Percentiles rank a stretch among this genome's conserved stretches.
Conservation (phyloP, 2,113 vertebrate species). For the Gallinago media region DNA sequence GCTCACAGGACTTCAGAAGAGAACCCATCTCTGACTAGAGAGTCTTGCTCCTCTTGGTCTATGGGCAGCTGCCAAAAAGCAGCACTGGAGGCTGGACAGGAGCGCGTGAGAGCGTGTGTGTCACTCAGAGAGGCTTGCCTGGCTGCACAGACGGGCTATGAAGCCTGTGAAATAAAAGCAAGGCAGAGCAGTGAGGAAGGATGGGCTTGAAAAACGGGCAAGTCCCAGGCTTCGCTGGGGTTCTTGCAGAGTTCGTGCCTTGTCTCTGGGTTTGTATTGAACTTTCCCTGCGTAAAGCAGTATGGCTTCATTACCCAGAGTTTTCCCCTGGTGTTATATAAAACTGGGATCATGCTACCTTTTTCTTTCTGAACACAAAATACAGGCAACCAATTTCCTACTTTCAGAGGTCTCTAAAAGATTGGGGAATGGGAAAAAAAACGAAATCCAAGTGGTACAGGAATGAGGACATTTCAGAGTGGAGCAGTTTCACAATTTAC, state of each 20-base stretch:
- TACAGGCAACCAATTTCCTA: rapidly evolving
- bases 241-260: not conserved
- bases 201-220: not conserved
- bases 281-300: not conserved
- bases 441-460: not conserved
- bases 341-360: not conserved
- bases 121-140: not conserved
- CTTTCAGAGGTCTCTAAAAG: not conserved
- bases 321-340: not conserved
- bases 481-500: not conserved
- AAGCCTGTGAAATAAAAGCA: not conserved
- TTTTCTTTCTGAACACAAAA: not conserved
- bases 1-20: not conserved
- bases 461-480: not conserved
- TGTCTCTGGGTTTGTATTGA: not conserved
- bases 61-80: slow-evolving; percentile 7
- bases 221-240: not conserved
- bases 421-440: not conserved
- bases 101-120: not conserved
- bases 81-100: not conserved
- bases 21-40: not conserved
- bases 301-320: not conserved
- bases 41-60: not conserved
- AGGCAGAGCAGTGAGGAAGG: not conserved
- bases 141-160: not conserved